phyloP scores from a whole-genome alignment of 35 echinoderm and acorn worm genomes.

The Strongylocentrotus purpuratus region DNA sequence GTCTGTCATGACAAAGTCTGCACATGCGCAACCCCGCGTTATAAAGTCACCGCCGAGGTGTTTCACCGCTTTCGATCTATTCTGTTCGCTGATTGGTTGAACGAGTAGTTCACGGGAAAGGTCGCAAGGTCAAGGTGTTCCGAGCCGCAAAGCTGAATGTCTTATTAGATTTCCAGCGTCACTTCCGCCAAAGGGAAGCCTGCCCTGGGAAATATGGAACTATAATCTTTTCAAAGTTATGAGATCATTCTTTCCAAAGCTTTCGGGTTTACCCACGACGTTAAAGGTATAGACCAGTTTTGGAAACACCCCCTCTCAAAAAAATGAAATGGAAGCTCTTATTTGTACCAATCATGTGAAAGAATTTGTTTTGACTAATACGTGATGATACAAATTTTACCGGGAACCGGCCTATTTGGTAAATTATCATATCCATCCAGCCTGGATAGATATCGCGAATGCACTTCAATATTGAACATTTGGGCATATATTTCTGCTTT shows the following conservation, averaged over 20 bases:
- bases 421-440: too few species aligned
- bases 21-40: background rate
- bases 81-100: background rate
- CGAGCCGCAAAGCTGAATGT: background rate
- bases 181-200: background rate
- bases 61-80: background rate
- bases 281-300: background rate
- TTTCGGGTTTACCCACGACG: background rate
- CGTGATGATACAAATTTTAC: too few species aligned
- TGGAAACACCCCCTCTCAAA: too few species aligned
- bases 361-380: too few species aligned
- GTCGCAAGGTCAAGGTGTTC: background rate
- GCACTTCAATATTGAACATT: too few species aligned
- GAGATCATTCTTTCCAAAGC: constrained; percentile 9
- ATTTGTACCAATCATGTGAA: too few species aligned
- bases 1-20: background rate
- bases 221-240: background rate
- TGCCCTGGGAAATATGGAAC: background rate
- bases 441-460: too few species aligned
- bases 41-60: background rate
- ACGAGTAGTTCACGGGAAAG: background rate
- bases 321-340: too few species aligned
- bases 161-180: constrained; percentile 6
- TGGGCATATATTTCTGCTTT: too few species aligned
- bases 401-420: too few species aligned